Base-by-base conservation (phyloP, 2,113 vertebrate genomes). In the Symphodus melops region DNA sequence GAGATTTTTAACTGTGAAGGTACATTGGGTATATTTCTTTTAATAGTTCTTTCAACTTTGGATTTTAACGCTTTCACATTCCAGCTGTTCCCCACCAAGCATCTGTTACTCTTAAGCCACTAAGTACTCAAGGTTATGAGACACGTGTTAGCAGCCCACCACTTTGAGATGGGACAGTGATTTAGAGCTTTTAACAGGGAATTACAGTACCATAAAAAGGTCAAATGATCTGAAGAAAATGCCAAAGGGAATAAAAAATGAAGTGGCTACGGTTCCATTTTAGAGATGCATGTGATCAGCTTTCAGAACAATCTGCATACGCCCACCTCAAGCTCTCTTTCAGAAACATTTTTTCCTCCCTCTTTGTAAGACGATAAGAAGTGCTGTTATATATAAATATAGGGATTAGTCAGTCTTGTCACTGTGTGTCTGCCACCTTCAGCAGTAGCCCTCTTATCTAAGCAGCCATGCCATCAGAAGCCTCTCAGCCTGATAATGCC, bases 371-470 rank as follows among this genome's bases (percentile, higher is more conserved):
- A 72, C 83, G 84, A 80, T 74, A 87, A 72, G 28, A 65, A 17
- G 19, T 16, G 44, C 54, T 14, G 37, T 33, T 14, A 42, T 52
- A 21, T 14, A 42, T 52, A 21, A 59, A 57, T 73, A 55, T 48
- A 20, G 75, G 63, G 74, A 82, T 81, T 82, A 61, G 73, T 83
- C 75, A n/a, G 33, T 65, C 59, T 61, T 2, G n/a, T 64, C n/a
- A 6, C 20, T 25, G 57, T 48, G 46, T 48, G 46, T 48, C 46
- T 48, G 46, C 46, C 44, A 7, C 75, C 74, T 68, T 73, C 56
- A 71, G 83, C 58, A 12, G 84, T 58, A 77, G 86, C 75, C 65
- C 10, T 64, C 79, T 90, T 91, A 84, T 90, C 88, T 74, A 54
- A 21, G 59, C 56, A 5, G 62, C 71, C 67, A 49, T 76, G 85